phyloP scores from a whole-genome alignment of 2,888 invertebrate genomes.

The Ashinkailepas kermadecensis region DNA sequence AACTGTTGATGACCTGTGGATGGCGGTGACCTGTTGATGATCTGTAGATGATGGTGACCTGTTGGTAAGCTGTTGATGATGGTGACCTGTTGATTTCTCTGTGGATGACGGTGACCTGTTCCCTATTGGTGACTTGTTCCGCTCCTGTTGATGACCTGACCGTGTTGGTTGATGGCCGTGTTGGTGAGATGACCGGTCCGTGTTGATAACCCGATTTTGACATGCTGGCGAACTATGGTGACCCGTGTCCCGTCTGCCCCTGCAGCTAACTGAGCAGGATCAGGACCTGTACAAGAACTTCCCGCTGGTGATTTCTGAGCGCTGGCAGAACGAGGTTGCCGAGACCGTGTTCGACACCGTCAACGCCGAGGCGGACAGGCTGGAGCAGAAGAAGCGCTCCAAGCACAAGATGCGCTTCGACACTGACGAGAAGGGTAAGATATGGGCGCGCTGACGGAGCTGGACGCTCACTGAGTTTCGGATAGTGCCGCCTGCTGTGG shows the following conservation, averaged over 20 bases:
- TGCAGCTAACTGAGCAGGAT: slow-evolving; percentile 83
- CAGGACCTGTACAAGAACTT: slow-evolving; percentile 98
- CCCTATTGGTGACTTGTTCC: too few species aligned
- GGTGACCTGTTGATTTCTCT: too few species aligned
- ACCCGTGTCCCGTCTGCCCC: background rate
- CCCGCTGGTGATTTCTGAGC: slow-evolving; percentile 94
- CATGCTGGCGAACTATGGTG: background rate
- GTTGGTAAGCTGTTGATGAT: too few species aligned
- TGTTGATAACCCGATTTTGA: background rate
- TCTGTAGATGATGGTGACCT: too few species aligned
- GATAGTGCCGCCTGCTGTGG: too few species aligned
- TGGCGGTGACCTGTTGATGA: too few species aligned
- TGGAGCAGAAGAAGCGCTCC: slow-evolving; percentile 84
- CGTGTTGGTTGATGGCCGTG: background rate
- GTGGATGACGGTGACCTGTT: too few species aligned
- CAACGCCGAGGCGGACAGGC: slow-evolving; percentile 93
- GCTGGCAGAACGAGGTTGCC: slow-evolving; percentile 98
- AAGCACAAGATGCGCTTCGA: slow-evolving; percentile 93
- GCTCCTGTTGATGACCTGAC: background rate
- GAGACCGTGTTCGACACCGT: slow-evolving; percentile 98
- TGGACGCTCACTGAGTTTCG: too few species aligned
- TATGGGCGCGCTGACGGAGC: background rate
- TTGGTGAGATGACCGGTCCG: background rate
- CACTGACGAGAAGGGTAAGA: slow-evolving; percentile 79
- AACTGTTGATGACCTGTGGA: too few species aligned